phyloP scores from a whole-genome alignment of 1,140 invertebrate genomes.

The Polyergus mexicanus region DNA sequence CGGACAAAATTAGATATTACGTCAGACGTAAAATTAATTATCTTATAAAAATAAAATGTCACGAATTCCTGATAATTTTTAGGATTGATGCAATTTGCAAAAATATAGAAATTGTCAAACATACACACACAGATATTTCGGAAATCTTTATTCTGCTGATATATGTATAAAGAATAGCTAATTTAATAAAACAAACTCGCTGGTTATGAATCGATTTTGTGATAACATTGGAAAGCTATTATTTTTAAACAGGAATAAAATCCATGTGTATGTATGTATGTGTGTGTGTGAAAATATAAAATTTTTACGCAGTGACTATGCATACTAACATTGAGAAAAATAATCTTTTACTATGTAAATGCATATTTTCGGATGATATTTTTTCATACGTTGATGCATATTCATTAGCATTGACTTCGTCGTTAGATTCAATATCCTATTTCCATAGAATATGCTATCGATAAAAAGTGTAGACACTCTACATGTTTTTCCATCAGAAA shows the following conservation, averaged over 20 bases:
- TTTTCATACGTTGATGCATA: conserved; percentile 58
- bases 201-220: conserved; percentile 35
- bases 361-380: conserved; percentile 55
- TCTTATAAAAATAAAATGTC: conserved; percentile 8
- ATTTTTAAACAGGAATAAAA: conserved; percentile 61
- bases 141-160: neutral
- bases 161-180: conserved; percentile 8
- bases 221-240: conserved; percentile 33
- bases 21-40: conserved; percentile 56
- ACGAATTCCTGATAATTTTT: neutral
- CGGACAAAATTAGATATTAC: conserved; percentile 55
- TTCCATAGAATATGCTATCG: conserved; percentile 51
- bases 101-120: conserved; percentile 14
- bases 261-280: neutral
- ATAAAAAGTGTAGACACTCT: conserved; percentile 54
- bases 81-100: neutral
- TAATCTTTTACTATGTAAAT: conserved; percentile 55
- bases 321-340: conserved; percentile 52
- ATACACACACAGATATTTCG: conserved; percentile 23
- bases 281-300: conserved; percentile 9
- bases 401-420: conserved; percentile 59
- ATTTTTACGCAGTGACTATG: conserved; percentile 20
- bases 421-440: conserved; percentile 60
- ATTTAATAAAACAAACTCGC: conserved; percentile 23
- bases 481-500: conserved; percentile 57